Evolutionary conservation across 2,888 invertebrate genomes (phyloP).

Genomic region (Meta bourneti): DNA sequence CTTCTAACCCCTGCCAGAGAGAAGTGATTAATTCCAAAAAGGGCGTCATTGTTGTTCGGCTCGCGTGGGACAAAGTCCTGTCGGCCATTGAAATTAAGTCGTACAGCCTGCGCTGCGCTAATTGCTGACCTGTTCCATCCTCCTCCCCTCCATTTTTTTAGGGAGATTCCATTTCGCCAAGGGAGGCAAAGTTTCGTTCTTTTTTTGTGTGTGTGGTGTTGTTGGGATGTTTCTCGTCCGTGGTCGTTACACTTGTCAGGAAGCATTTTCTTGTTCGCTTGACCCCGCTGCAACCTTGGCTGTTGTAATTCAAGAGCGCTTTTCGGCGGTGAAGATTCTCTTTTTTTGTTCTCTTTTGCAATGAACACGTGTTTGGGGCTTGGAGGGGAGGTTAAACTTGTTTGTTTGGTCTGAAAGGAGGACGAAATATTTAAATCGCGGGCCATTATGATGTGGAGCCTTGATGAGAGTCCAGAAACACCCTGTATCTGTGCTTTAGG

Average conservation of each 20-base stretch:
- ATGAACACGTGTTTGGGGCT: too few species aligned
- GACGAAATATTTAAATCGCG: too few species aligned
- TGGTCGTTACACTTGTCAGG: constrained; percentile 23
- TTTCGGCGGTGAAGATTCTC: not conserved
- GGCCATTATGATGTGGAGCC: too few species aligned
- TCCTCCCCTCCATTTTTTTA: not conserved
- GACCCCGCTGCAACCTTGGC: too few species aligned
- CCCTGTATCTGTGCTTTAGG: too few species aligned
- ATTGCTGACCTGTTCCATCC: constrained; percentile 37
- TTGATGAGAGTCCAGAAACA: too few species aligned
- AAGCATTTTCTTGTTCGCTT: not conserved
- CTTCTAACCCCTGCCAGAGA: not conserved
- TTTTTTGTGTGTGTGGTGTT: not conserved
- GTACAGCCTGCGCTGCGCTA: constrained; percentile 40
- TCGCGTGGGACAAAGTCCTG: constrained; percentile 9
- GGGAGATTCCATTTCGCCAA: constrained; percentile 17
- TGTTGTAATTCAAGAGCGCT: too few species aligned
- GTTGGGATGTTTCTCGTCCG: not conserved
- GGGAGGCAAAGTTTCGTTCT: constrained; percentile 14
- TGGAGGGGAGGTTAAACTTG: too few species aligned
- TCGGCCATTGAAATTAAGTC: constrained; percentile 60
- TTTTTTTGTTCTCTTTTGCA: not conserved
- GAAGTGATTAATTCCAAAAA: constrained; percentile 39
- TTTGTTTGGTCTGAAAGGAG: too few species aligned
- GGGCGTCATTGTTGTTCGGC: constrained; percentile 18